These are phyloP conservation scores for Glossosoma conforme DNA, from an alignment of 1,140 invertebrate species.

Conservation along the genomic window DNA sequence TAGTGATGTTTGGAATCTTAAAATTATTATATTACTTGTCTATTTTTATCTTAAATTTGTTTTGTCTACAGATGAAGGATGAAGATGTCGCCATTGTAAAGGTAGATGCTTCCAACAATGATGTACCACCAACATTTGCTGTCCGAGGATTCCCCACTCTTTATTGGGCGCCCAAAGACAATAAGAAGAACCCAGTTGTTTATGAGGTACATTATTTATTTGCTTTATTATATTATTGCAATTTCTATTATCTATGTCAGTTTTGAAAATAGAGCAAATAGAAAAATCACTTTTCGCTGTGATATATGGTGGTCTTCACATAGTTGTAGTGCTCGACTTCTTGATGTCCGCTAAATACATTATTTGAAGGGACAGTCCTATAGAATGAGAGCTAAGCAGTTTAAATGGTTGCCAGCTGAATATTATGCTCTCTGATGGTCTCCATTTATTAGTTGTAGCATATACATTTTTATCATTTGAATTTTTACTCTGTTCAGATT, in stretches of 20 bases:
- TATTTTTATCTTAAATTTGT: too few relatives aligned
- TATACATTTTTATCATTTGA: too few relatives aligned
- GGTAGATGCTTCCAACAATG: constrained; percentile 98
- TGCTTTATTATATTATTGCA: too few relatives aligned
- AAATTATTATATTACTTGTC: too few relatives aligned
- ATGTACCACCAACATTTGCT: constrained; percentile 88
- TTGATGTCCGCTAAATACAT: background rate
- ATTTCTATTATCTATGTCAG: too few relatives aligned
- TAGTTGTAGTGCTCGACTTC: background rate
- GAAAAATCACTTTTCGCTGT: background rate
- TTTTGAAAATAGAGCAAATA: background rate
- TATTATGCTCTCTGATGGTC: too few relatives aligned
- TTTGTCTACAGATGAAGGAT: constrained; percentile 60
- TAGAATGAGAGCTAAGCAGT: too few relatives aligned
- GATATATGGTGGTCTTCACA: background rate
- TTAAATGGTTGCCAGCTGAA: too few relatives aligned
- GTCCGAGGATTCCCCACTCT: constrained; percentile 97
- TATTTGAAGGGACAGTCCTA: too few relatives aligned
- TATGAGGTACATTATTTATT: constrained; percentile 70
- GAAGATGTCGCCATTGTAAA: constrained; percentile 94
- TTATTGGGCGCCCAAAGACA: constrained; percentile 88
- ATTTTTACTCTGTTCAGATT: too few relatives aligned
- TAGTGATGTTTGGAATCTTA: too few relatives aligned
- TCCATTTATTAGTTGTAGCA: too few relatives aligned
- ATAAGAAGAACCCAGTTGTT: constrained; percentile 74